Percentiles rank a stretch among this genome's conserved stretches.
Conservation (phyloP, 2,797 vertebrate genomes). For the Tenualosa ilisha region DNA sequence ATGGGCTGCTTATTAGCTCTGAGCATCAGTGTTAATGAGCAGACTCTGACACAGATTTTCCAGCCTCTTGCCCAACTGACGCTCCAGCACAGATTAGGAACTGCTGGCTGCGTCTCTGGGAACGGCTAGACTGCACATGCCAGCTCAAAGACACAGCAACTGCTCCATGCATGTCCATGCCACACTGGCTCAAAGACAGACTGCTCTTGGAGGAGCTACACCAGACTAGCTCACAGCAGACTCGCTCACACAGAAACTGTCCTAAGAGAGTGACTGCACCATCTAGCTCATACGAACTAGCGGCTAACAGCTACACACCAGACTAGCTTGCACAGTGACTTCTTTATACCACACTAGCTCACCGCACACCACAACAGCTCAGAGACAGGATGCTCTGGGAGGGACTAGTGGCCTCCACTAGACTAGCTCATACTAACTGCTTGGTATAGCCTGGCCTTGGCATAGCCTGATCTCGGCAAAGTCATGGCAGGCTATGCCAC, state of each 20-base stretch:
- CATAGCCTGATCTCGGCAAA: too few relatives aligned
- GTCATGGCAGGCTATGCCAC: too few relatives aligned
- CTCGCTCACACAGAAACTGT: neutral
- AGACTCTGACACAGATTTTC: slow-evolving; percentile 38
- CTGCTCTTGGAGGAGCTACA: neutral
- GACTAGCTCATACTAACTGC: too few relatives aligned
- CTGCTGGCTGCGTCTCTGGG: neutral
- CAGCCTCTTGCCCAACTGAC: slow-evolving; percentile 29
- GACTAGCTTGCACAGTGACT: too few relatives aligned
- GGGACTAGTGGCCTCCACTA: too few relatives aligned
- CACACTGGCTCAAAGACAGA: neutral
- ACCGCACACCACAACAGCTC: neutral
- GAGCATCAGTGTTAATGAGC: slow-evolving; percentile 45
- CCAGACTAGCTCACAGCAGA: neutral
- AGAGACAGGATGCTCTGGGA: neutral
- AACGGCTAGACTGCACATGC: neutral
- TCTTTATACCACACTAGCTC: neutral
- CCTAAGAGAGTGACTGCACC: neutral
- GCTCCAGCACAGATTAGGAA: slow-evolving; percentile 3
- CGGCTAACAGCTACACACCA: too few relatives aligned
- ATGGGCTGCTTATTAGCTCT: slow-evolving; percentile 26
- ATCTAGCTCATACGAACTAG: neutral
- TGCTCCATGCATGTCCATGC: too few relatives aligned
- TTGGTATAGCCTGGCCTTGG: too few relatives aligned
- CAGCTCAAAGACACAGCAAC: too few relatives aligned